These are phyloP conservation scores for Oreochromis spilurus DNA, from an alignment of 2,113 vertebrate species.

Conservation along the genomic window DNA sequence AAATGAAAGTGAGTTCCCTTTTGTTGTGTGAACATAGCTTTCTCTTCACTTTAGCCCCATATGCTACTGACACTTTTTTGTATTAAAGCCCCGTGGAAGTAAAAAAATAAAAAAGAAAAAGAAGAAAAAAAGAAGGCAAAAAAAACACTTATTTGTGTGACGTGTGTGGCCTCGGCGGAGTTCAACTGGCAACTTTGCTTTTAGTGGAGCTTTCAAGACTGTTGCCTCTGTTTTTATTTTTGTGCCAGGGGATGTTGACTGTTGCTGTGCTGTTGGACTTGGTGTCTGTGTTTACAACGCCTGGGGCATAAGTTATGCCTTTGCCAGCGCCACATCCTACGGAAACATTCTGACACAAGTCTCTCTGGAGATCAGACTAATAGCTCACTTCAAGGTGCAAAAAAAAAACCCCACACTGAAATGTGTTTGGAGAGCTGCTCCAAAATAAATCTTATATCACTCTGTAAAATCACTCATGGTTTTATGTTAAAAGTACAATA, in stretches of 20 bases:
- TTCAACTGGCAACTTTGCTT: conserved; percentile 7
- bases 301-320: conserved; percentile 30
- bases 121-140: background rate
- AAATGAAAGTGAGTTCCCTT: background rate
- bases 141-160: background rate
- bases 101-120: background rate
- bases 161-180: background rate
- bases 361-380: conserved; percentile 23
- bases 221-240: conserved; percentile 23
- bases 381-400: conserved; percentile 7
- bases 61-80: background rate
- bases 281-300: conserved; percentile 31
- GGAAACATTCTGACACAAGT: conserved; percentile 18
- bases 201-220: conserved; percentile 29
- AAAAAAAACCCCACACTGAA: background rate
- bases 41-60: background rate
- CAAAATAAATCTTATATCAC: background rate
- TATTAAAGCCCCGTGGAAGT: background rate
- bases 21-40: background rate
- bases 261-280: conserved; percentile 17
- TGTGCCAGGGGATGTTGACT: conserved; percentile 30
- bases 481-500: background rate
- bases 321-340: conserved; percentile 1
- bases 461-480: background rate
- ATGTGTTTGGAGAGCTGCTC: background rate